Conservation (phyloP, 2,113 vertebrate genomes). For the Uria lomvia region DNA sequence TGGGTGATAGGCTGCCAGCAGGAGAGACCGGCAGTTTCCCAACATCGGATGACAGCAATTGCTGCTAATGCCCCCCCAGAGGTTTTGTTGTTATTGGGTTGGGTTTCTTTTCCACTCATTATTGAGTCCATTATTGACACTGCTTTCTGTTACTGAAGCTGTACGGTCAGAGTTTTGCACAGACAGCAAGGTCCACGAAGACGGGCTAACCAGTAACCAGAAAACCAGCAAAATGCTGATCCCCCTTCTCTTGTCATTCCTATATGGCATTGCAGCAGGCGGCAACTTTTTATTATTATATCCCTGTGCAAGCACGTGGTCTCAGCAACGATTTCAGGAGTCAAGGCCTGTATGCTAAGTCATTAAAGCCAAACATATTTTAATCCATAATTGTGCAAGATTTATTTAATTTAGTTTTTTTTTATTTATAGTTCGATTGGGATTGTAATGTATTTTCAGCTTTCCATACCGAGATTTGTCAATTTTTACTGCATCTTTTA, state of each 20-base stretch:
- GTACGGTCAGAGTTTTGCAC: not conserved
- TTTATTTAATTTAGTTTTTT: slow-evolving; percentile 77
- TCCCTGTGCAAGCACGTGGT: not conserved
- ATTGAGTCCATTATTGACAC: slow-evolving; percentile 4
- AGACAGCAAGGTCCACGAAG: not conserved
- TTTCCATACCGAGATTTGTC: slow-evolving; percentile 66
- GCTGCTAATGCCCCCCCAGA: not conserved
- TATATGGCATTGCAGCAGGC: not conserved
- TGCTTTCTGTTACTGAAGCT: not conserved
- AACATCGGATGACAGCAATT: not conserved
- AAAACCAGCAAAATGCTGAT: not conserved
- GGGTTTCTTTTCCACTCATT: not conserved
- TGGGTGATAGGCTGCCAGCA: not conserved
- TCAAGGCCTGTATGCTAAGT: slow-evolving; percentile 60
- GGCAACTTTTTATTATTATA: slow-evolving; percentile 25
- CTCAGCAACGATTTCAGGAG: slow-evolving; percentile 58
- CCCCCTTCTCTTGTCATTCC: accelerated
- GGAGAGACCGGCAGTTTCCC: not conserved
- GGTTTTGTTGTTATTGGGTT: slow-evolving; percentile 10
- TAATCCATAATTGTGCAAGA: slow-evolving; percentile 81
- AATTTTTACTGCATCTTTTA: slow-evolving; percentile 81
- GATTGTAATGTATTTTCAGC: slow-evolving; percentile 78
- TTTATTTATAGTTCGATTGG: slow-evolving; percentile 78
- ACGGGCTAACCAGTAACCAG: not conserved
- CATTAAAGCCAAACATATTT: slow-evolving; percentile 78